Base-by-base conservation (phyloP, 2,888 invertebrate species). In the Ormyrus rosae region DNA sequence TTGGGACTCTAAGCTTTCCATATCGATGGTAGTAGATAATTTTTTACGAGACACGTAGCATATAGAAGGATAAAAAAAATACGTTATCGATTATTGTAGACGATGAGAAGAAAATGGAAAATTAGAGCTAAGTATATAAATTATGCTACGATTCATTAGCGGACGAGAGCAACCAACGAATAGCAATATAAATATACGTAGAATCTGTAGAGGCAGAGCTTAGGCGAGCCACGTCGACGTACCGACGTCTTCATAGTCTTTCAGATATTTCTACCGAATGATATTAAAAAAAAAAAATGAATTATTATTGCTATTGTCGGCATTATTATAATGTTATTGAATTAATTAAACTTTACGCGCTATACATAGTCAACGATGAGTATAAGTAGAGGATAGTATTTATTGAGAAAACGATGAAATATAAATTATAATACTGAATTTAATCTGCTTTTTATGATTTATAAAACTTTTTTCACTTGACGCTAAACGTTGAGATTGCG, bases 141-240 rank as follows among this genome's bases (percentile, higher is more conserved):
- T 77, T 69, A 68, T 63, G 34, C 13, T 64, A 58, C 10, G 51
- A 78, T 48, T 78, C 34, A 81, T 83, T 85, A 85, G 83, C 74
- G 78, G 81, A 83, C 83, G 82, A 85, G 83, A 79, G 73, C 83
- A 86, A 85, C 84, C 85, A 86, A 86, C 84, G 86, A 86, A 85
- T 84, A 85, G 84, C 76, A 72, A 77, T 80, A 80, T 76, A 68
- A 80, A 80, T 81, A 77, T 73, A 73, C n/a, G 73, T 77, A 81
- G 73, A 76, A 81, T 81, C 74, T 81, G 78, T 81, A 81, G 78
- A 81, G 70, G 75, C 71, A 73, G 81, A 81, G 77, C 73, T 81
- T 81, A 81, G 80, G 56, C 61, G 19, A 77, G 13, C 69, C 61
- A 72, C 78, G 80, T 78, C 58, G 63, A 60, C 46, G 19, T 19